Evolutionary conservation across 2,113 vertebrate genomes (phyloP).

Genomic region (Hippocampus mohnikei): DNA sequence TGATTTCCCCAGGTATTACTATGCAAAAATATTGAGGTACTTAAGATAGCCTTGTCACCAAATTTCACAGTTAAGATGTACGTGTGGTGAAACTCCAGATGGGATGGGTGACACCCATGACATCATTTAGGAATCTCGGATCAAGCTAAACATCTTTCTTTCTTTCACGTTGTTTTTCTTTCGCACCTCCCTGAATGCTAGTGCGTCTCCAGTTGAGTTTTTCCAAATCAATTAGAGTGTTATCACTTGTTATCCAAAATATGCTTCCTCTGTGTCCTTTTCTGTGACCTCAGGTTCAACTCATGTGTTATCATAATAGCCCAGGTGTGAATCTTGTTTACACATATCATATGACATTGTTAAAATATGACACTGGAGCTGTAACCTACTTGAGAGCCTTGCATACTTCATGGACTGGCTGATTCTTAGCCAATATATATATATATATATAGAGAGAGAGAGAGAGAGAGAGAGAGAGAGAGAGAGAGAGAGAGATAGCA

Average conservation of each 20-base stretch:
- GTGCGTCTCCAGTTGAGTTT: conserved; percentile 2
- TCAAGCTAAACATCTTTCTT: not conserved
- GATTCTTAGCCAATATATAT: not conserved
- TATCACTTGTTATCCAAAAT: conserved; percentile 2
- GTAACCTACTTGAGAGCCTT: not conserved
- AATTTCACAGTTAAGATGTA: not conserved
- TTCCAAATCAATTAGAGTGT: conserved; percentile 11
- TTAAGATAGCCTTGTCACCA: not conserved
- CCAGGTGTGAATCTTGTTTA: conserved; percentile 20
- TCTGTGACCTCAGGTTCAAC: conserved; percentile 33
- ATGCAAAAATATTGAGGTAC: not conserved
- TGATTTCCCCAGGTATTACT: no score
- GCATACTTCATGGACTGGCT: not conserved
- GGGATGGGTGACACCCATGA: not conserved
- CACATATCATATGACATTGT: conserved; percentile 35
- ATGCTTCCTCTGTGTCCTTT: conserved; percentile 7
- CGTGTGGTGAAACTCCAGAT: not conserved
- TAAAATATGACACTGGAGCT: not conserved
- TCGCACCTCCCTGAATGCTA: not conserved
- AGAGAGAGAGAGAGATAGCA: no score
- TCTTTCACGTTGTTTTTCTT: not conserved
- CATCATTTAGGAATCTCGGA: not conserved
- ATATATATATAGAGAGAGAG: no score
- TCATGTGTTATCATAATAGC: conserved; percentile 26
- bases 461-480: no score